These are phyloP conservation scores for Zaprionus davidi DNA, from an alignment of 1,140 invertebrate species.

Conservation along the genomic window DNA sequence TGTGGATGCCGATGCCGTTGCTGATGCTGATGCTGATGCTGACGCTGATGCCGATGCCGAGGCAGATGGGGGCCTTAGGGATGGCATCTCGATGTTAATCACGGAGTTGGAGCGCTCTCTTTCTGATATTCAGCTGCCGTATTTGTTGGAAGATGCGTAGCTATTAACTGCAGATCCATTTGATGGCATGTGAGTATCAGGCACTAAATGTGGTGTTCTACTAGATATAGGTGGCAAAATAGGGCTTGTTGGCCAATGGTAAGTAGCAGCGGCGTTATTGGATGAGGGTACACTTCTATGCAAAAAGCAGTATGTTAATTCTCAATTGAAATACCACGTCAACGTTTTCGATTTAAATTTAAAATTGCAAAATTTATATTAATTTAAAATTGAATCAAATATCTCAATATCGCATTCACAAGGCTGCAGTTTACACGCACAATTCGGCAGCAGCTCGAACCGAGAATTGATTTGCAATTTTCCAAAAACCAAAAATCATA, in stretches of 20 bases:
- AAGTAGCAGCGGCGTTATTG: constrained; percentile 86
- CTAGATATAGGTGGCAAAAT: constrained; percentile 89
- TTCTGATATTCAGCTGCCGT: constrained; percentile 84
- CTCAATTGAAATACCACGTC: constrained; percentile 36
- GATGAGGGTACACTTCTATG: constrained; percentile 86
- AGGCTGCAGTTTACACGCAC: neutral
- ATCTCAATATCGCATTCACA: neutral
- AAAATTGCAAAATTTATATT: neutral
- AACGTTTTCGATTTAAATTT: constrained; percentile 5
- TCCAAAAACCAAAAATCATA: constrained; percentile 1
- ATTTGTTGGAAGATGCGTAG: constrained; percentile 84
- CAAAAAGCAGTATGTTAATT: constrained; percentile 85
- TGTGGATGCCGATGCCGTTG: constrained; percentile 24
- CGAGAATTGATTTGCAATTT: neutral
- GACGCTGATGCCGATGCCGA: constrained; percentile 15
- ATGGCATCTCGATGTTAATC: constrained; percentile 79
- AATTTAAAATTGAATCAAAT: neutral
- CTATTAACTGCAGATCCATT: constrained; percentile 85
- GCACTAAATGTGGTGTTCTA: constrained; percentile 89
- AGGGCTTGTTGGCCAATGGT: constrained; percentile 90
- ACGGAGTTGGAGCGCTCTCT: constrained; percentile 81
- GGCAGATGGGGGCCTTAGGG: constrained; percentile 52
- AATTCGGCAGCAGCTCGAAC: constrained; percentile 1
- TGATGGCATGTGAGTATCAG: constrained; percentile 87
- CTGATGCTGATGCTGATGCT: constrained; percentile 13